Percentiles rank a stretch among this genome's conserved stretches.
phyloP scores from a whole-genome alignment of 2,888 invertebrate species.

The Coleophora deauratella region DNA sequence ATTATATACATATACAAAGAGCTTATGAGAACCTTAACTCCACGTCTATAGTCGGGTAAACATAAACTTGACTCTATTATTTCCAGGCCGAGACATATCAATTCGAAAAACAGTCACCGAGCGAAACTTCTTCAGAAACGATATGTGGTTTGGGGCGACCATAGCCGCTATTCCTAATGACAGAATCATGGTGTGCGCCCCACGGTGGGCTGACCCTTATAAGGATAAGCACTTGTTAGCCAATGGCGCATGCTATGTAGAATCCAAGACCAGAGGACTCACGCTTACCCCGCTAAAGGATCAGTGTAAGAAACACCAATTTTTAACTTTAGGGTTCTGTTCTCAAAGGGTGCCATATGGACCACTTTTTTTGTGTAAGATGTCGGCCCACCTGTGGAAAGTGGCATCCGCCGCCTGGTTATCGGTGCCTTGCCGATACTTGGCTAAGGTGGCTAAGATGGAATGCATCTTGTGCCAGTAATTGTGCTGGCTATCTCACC shows the following conservation, averaged over 20 bases:
- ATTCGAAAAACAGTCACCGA: constrained; percentile 11
- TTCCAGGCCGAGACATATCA: constrained; percentile 4
- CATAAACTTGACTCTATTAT: background rate
- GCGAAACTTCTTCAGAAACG: constrained; percentile 32
- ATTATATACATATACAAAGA: too few species aligned
- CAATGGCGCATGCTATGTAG: constrained; percentile 43
- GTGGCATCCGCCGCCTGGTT: too few species aligned
- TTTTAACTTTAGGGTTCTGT: too few species aligned
- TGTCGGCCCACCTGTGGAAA: too few species aligned
- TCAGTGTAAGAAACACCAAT: constrained; percentile 19
- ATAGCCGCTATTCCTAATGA: constrained; percentile 32
- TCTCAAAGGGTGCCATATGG: too few species aligned
- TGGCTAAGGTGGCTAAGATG: too few species aligned
- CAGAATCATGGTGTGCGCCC: constrained; percentile 40
- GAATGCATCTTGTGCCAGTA: too few species aligned
- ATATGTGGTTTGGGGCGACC: constrained; percentile 63
- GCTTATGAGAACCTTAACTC: too few species aligned
- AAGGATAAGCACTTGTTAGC: constrained; percentile 35
- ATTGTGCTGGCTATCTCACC: too few species aligned
- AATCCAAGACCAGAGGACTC: constrained; percentile 21
- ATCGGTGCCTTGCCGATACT: too few species aligned
- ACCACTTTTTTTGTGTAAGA: too few species aligned
- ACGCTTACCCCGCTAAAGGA: constrained; percentile 31
- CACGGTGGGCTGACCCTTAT: constrained; percentile 40
- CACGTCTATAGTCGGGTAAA: too few species aligned